phyloP scores from a whole-genome alignment of 1,140 invertebrate genomes.

The Zeugodacus cucurbitae region DNA sequence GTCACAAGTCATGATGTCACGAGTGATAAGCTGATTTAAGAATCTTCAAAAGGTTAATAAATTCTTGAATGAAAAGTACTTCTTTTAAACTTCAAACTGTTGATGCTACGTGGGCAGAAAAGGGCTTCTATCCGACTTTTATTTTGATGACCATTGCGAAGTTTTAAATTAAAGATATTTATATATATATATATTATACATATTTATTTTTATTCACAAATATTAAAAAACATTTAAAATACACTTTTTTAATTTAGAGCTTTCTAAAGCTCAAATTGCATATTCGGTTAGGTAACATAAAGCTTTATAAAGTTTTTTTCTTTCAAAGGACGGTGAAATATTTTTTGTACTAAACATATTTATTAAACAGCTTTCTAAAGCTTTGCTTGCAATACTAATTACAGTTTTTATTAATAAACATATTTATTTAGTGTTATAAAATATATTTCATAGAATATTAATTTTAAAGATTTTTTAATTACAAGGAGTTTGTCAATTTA shows the following conservation, averaged over 20 bases:
- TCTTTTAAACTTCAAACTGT: too few relatives aligned
- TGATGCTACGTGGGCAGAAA: too few relatives aligned
- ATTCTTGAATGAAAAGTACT: not conserved
- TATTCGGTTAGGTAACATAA: not conserved
- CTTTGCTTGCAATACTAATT: not conserved
- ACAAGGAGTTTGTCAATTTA: too few relatives aligned
- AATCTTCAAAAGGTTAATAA: not conserved
- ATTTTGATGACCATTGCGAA: too few relatives aligned
- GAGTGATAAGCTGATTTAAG: too few relatives aligned
- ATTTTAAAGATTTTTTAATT: not conserved
- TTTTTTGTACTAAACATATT: not conserved
- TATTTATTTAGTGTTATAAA: not conserved
- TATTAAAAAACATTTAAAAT: too few relatives aligned
- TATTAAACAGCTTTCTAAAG: not conserved
- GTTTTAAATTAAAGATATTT: too few relatives aligned
- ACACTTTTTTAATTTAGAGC: not conserved
- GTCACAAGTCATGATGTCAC: too few relatives aligned
- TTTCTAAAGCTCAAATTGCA: not conserved
- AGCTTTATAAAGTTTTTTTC: not conserved
- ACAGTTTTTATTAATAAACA: not conserved
- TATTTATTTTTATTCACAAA: too few relatives aligned
- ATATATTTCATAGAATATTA: not conserved
- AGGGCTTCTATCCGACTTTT: too few relatives aligned
- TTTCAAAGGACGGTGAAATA: too few relatives aligned
- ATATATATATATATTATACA: too few relatives aligned